Percentiles rank a stretch among this genome's conserved stretches.
Conservation (phyloP, 2,113 vertebrate species). For the Colinus virginianus region DNA sequence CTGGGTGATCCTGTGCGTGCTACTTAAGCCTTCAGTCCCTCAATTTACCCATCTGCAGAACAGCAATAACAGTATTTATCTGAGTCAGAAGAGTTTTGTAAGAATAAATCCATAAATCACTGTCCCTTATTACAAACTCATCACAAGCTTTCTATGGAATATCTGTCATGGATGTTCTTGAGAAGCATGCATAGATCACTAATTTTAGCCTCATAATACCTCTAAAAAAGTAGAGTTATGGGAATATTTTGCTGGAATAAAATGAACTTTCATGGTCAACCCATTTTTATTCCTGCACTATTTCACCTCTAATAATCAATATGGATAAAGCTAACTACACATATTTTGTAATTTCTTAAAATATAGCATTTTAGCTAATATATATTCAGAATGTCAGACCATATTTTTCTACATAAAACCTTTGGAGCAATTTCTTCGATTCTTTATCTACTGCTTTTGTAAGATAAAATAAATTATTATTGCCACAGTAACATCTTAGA, state of each 20-base stretch:
- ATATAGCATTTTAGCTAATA: not conserved
- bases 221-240: not conserved
- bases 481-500: not conserved
- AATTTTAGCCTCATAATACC: not conserved
- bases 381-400: not conserved
- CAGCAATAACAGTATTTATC: conserved; percentile 51
- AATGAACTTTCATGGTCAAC: not conserved
- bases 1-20: conserved; percentile 71
- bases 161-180: not conserved
- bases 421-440: not conserved
- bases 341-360: not conserved
- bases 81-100: conserved; percentile 53
- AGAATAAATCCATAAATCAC: conserved; percentile 61
- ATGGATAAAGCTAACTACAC: not conserved
- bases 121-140: conserved; percentile 31
- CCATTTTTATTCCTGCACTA: not conserved
- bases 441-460: not conserved
- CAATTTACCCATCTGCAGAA: conserved; percentile 55
- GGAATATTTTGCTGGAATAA: not conserved
- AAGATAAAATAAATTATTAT: not conserved
- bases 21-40: conserved; percentile 37
- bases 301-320: not conserved
- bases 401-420: not conserved
- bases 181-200: not conserved
- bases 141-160: conserved; percentile 19